Conservation (phyloP, 2,797 vertebrate genomes). For the Megalops cyprinoides region DNA sequence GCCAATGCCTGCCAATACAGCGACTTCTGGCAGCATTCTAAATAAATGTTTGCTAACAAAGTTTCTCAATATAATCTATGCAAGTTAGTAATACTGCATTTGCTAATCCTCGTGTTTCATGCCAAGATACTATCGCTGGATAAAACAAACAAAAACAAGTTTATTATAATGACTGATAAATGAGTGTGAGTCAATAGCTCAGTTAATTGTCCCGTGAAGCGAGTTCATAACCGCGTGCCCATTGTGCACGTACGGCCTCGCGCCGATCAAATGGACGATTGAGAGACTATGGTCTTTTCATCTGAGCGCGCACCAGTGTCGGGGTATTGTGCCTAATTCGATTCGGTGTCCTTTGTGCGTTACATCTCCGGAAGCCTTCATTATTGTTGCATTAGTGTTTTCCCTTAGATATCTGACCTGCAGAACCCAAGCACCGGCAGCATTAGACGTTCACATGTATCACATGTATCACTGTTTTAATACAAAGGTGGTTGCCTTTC, state of each 20-base stretch:
- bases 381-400: not conserved
- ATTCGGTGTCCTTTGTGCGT: constrained; percentile 53
- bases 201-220: constrained; percentile 56
- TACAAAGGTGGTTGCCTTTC: not conserved
- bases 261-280: constrained; percentile 61
- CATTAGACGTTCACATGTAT: constrained; percentile 47
- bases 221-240: constrained; percentile 63
- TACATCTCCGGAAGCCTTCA: constrained; percentile 59
- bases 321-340: constrained; percentile 64
- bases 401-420: constrained; percentile 41
- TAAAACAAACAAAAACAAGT: constrained; percentile 16
- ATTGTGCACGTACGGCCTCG: constrained; percentile 57
- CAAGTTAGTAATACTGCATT: no score
- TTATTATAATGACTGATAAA: constrained; percentile 34
- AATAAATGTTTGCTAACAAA: not conserved
- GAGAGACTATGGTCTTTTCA: constrained; percentile 62
- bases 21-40: not conserved
- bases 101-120: no score
- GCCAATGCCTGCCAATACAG: not conserved
- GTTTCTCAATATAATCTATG: no score
- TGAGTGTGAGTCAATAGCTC: constrained; percentile 53
- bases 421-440: constrained; percentile 53
- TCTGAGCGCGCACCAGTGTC: constrained; percentile 64
- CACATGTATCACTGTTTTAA: constrained; percentile 26
- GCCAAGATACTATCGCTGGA: not conserved